These are phyloP conservation scores for Trichonephila clavipes DNA, from an alignment of 1,140 invertebrate genomes.

Conservation along the genomic window DNA sequence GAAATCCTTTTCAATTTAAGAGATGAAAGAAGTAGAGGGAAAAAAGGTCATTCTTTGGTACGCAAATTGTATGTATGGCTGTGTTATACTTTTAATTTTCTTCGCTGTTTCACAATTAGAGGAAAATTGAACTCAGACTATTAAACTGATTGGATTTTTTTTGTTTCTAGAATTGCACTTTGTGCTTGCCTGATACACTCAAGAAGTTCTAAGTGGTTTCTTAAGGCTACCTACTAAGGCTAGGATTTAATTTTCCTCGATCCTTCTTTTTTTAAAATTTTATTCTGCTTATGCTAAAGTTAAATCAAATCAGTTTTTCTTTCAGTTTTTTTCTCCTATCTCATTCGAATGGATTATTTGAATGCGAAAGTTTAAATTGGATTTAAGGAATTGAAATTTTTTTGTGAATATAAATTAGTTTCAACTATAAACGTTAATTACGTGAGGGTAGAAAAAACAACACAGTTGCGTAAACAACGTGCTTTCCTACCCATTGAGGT, in stretches of 20 bases:
- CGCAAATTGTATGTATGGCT: not conserved
- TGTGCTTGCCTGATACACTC: not conserved
- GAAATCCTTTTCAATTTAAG: not conserved
- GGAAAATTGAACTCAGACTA: constrained; percentile 63
- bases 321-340: not conserved
- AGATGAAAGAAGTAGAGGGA: not conserved
- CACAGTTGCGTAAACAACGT: not conserved
- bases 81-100: constrained; percentile 62
- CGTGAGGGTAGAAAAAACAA: not conserved
- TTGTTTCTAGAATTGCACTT: not conserved
- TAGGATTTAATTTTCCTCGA: not conserved
- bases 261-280: not conserved
- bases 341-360: constrained; percentile 42
- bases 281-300: not conserved
- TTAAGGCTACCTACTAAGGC: not conserved
- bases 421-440: constrained; percentile 31
- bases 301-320: constrained; percentile 41
- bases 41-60: not conserved
- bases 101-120: constrained; percentile 60
- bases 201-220: constrained; percentile 9
- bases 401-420: constrained; percentile 47
- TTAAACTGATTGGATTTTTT: constrained; percentile 35
- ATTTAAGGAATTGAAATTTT: constrained; percentile 20
- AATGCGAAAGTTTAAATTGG: constrained; percentile 62
- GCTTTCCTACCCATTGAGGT: no score